Base-by-base conservation (phyloP, 2,797 vertebrate species). In the Anas capensis region DNA sequence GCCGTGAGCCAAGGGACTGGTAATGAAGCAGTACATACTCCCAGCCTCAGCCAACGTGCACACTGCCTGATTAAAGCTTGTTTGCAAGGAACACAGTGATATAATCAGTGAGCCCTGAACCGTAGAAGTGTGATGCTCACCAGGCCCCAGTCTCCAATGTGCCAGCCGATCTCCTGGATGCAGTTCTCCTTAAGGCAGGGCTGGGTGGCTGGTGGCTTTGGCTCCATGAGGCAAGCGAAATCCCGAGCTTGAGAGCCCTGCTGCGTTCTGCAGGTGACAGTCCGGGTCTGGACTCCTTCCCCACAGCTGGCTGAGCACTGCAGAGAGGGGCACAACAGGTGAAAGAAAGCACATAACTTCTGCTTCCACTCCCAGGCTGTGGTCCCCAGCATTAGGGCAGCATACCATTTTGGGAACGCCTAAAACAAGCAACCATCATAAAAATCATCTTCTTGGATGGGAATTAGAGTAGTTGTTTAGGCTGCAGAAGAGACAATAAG, bases 251-350 rank as follows among this genome's bases (percentile, higher is more conserved):
- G 96, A 76, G 97, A 86, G 4, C 98, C 99, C 31, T 97, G 96
- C 6, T 97, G 97, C 0, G 98, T 98, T 51, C 94, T 97, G 82
- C 99, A 99, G 62, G 97, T 98, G 86, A 99, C 97, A 0, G 98
- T 98, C 23, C 99, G 97, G 78, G 97, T 99, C 98, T 98, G 99
- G 58, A 99, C 93, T 2, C 99, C 99, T 19, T 98, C 86, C 3
- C 99, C 99, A 4, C 99, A 99, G 69, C 98, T 99, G 79, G 98
- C 98, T 0, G 99, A 99, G 96, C 99, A 99, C 99, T 99, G 96
- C 33, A 95, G 95, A 88, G 86, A 92, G 62, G 26, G 36, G 26
- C 3, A 4, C 26, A 66, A 92, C 44, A 72, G 26, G 93, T 78
- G 94, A 16, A 70, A 66, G 60, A 44, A 71, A 82, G 29, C 34